Evolutionary conservation across 2,888 invertebrate genomes (phyloP), one percentile per base, ranked within the genome.

Genomic region (Chrysolina oricalcia): DNA sequence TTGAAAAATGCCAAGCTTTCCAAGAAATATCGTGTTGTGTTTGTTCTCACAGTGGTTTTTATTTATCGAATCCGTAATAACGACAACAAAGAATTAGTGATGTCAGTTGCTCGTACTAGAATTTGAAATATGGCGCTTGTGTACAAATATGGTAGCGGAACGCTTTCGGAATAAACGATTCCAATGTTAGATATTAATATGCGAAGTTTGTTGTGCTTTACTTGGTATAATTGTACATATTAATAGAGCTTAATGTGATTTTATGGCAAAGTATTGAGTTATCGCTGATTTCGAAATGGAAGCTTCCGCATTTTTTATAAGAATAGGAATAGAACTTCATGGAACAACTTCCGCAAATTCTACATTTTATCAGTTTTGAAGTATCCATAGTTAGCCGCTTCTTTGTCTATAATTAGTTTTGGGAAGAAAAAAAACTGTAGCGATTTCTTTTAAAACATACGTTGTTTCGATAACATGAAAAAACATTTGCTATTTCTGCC

Each of bases 151-250:
- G 80, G 81, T 75, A 65, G 78, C 59, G 69, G 74, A 78, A 80
- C 80, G 81, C 63, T 74, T 75, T 72, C 70, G 69, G 80, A 78
- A 80, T 81, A 76, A 78, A 78, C 75, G 77, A 81, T 80, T 73
- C 74, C 72, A n/a, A 79, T 77, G 76, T 50, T 56, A 48, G 48
- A 27, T 71, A 81, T 82, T 82, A 82, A 83, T 82, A 84, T 83
- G 82, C 82, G 77, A 74, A 72, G 80, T 74, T 64, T 78, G 81
- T 78, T 75, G 73, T 79, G 76, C 79, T 79, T 78, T 80, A 80
- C 80, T 82, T 83, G 80, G 78, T 80, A 77, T 53, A 35, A 53
- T 40, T 81, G 79, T 81, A 79, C 80, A 81, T 79, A 81, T 81
- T 81, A 80, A 82, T 80, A 67, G 77, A 81, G 78, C 76, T 79